Evolutionary conservation across 2,113 vertebrate genomes (phyloP).

Genomic region (Hepsetus odoe): DNA sequence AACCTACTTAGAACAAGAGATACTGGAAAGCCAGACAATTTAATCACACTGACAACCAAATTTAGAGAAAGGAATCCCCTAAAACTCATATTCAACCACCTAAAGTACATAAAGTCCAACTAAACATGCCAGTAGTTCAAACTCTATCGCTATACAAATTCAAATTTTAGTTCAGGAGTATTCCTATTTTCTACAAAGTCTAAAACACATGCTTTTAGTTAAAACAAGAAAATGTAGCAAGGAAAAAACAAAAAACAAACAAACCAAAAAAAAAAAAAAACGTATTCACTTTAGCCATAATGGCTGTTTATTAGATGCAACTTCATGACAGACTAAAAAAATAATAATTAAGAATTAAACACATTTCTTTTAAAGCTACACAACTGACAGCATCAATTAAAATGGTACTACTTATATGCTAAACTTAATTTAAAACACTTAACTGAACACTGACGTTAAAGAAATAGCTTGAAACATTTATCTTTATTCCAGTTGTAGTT

Average conservation of each 20-base stretch:
- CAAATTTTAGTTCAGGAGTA: background rate
- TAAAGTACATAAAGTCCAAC: background rate
- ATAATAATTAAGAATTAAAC: too few species aligned
- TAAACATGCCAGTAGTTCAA: background rate
- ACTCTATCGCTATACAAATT: background rate
- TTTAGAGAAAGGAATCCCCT: slow-evolving; percentile 20
- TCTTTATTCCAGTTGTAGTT: too few species aligned
- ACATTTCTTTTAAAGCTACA: too few species aligned
- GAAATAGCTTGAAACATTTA: too few species aligned
- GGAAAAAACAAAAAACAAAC: background rate
- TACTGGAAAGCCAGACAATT: slow-evolving; percentile 45
- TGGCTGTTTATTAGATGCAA: background rate
- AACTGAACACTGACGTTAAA: too few species aligned
- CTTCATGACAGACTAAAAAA: too few species aligned
- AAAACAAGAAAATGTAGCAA: background rate
- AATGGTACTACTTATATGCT: too few species aligned
- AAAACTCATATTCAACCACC: background rate
- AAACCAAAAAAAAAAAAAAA: background rate
- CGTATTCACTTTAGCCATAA: background rate
- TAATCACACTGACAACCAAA: slow-evolving; percentile 47
- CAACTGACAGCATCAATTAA: too few species aligned
- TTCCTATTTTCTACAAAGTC: too few species aligned
- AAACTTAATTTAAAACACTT: too few species aligned
- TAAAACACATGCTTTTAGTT: background rate
- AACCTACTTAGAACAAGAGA: slow-evolving; percentile 59